Conservation (phyloP, 2,797 vertebrate species). For the Sebastiscus albofasciatus region DNA sequence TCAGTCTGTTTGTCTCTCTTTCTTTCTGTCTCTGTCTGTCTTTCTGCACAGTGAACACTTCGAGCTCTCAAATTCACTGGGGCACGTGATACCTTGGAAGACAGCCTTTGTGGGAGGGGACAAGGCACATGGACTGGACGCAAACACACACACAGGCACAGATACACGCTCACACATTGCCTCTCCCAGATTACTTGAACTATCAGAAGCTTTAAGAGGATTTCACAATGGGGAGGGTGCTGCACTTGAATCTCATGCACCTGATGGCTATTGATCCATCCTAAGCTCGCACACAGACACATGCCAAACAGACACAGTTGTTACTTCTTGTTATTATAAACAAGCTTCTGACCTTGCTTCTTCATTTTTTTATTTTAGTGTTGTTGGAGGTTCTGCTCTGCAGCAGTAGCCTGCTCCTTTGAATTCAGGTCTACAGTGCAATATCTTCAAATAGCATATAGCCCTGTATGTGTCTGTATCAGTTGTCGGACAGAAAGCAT, state of each 20-base stretch:
- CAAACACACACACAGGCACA: slow-evolving; percentile 40
- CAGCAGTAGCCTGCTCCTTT: background rate
- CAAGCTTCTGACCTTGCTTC: slow-evolving; percentile 31
- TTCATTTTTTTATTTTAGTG: slow-evolving; percentile 15
- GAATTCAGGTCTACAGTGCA: background rate
- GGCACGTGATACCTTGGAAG: slow-evolving; percentile 55
- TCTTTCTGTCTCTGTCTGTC: background rate
- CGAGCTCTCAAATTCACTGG: slow-evolving; percentile 11
- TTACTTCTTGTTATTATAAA: slow-evolving; percentile 31
- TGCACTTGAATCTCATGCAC: slow-evolving; percentile 68
- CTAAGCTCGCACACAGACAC: slow-evolving; percentile 47
- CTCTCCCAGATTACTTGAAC: slow-evolving; percentile 73
- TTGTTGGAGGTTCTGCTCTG: background rate
- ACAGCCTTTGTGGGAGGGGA: slow-evolving; percentile 53
- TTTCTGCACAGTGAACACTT: slow-evolving; percentile 18
- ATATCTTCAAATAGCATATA: background rate
- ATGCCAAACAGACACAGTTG: slow-evolving; percentile 17
- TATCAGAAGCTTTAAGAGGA: slow-evolving; percentile 76
- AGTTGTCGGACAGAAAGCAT: slow-evolving; percentile 4
- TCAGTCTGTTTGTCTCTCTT: background rate
- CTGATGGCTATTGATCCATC: slow-evolving; percentile 74
- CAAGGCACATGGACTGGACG: slow-evolving; percentile 53
- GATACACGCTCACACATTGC: slow-evolving; percentile 27
- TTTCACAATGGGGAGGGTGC: slow-evolving; percentile 64
- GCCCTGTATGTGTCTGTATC: background rate